phyloP scores from a whole-genome alignment of 2,888 invertebrate genomes.

The Pseudococcus jackbeardsleyi region DNA sequence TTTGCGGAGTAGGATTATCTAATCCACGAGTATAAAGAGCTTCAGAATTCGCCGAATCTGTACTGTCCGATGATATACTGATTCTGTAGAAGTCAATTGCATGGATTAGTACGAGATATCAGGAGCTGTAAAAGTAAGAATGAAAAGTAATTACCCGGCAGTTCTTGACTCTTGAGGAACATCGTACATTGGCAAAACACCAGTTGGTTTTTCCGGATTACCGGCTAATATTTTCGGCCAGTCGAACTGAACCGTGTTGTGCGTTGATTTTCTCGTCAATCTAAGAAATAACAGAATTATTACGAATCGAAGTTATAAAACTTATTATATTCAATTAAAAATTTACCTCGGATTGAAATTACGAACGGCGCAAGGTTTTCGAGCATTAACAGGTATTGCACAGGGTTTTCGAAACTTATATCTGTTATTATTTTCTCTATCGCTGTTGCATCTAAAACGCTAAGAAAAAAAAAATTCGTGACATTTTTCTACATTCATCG shows the following conservation, averaged over 20 bases:
- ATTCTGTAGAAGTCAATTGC: not conserved
- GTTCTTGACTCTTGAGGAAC: slow-evolving; percentile 55
- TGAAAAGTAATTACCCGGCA: slow-evolving; percentile 1
- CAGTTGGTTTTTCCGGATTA: slow-evolving; percentile 74
- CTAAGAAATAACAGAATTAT: not conserved
- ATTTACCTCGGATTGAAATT: slow-evolving; percentile 58
- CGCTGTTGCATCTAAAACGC: slow-evolving; percentile 59
- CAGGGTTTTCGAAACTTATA: slow-evolving; percentile 42
- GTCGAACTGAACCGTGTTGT: slow-evolving; percentile 71
- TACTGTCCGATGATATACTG: slow-evolving; percentile 51
- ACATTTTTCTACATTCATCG: not conserved
- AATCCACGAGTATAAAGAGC: slow-evolving; percentile 55
- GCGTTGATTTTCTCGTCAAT: slow-evolving; percentile 59
- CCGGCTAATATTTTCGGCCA: slow-evolving; percentile 79
- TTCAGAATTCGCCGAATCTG: slow-evolving; percentile 60
- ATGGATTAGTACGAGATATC: no score
- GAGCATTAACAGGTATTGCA: slow-evolving; percentile 59
- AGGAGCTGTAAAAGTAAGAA: not conserved
- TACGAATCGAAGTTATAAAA: not conserved
- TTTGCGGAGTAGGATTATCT: slow-evolving; percentile 62
- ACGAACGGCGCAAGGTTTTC: slow-evolving; percentile 61
- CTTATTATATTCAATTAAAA: not conserved
- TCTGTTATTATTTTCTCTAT: slow-evolving; percentile 58
- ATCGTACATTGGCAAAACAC: slow-evolving; percentile 51
- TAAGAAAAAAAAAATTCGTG: not conserved